Conservation (phyloP, 2,888 invertebrate species). For the Tubulanus polymorphus region DNA sequence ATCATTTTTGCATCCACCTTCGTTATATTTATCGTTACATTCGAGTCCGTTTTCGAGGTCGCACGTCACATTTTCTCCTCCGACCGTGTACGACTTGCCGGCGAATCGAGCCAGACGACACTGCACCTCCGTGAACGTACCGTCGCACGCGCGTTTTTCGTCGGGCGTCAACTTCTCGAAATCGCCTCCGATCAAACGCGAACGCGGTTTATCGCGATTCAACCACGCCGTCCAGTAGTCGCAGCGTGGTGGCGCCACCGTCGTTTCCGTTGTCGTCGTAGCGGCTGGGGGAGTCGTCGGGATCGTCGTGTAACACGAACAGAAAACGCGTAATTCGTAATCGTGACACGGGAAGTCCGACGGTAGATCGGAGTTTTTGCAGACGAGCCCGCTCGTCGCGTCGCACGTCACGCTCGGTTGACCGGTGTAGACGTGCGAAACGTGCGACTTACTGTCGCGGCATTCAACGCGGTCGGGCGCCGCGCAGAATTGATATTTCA, state of each 20-base stretch:
- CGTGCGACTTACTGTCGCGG: slow-evolving; percentile 26
- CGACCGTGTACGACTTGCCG: no score
- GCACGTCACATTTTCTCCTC: slow-evolving; percentile 26
- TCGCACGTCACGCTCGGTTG: slow-evolving; percentile 65
- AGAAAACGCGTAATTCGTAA: background rate
- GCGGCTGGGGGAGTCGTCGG: background rate
- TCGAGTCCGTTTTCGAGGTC: slow-evolving; percentile 66
- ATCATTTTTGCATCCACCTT: no score
- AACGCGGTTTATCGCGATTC: slow-evolving; percentile 29
- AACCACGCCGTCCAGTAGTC: slow-evolving; percentile 33
- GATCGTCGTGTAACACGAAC: slow-evolving; percentile 51
- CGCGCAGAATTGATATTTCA: slow-evolving; percentile 33
- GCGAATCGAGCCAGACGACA: no score
- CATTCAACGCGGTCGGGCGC: slow-evolving; percentile 29
- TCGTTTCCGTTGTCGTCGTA: background rate
- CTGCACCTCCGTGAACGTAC: background rate
- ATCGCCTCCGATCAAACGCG: slow-evolving; percentile 24
- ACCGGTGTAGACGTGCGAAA: slow-evolving; percentile 26
- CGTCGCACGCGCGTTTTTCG: slow-evolving; percentile 17
- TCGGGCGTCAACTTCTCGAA: slow-evolving; percentile 26
- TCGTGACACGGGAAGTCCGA: no score
- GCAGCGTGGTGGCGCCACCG: background rate
- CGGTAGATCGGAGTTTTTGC: no score
- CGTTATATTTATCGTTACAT: no score
- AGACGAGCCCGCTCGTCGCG: slow-evolving; percentile 29